phyloP scores from a whole-genome alignment of 2,797 vertebrate species.

The Poliocrania exsul region DNA sequence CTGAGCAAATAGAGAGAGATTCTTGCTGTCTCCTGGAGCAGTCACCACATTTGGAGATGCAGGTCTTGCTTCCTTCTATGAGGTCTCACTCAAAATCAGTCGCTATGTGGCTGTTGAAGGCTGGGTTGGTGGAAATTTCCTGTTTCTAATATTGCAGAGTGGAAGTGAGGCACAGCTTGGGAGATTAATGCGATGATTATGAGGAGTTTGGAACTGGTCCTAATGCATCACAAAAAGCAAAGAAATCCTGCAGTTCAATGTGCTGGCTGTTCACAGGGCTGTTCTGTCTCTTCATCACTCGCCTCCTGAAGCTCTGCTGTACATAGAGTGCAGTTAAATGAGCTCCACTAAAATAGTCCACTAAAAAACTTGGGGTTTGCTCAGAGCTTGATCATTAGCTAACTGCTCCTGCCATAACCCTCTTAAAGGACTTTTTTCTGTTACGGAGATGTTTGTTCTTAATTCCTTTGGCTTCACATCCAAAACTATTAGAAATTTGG shows the following conservation, averaged over 20 bases:
- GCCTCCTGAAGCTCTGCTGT: background rate
- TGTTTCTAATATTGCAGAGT: background rate
- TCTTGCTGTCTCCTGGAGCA: background rate
- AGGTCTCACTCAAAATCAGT: background rate
- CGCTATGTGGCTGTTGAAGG: background rate
- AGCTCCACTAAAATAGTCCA: background rate
- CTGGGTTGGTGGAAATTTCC: background rate
- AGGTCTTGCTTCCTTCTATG: background rate
- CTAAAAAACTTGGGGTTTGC: constrained; percentile 47
- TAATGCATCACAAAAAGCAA: background rate
- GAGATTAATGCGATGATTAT: background rate
- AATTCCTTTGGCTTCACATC: constrained; percentile 22
- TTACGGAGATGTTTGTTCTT: background rate
- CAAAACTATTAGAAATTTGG: background rate
- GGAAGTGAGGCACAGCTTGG: background rate
- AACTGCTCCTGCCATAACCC: background rate
- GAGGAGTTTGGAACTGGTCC: background rate
- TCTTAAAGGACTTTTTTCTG: background rate
- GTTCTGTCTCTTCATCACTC: background rate
- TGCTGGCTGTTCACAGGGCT: background rate
- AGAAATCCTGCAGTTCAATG: background rate
- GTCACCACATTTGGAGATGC: background rate
- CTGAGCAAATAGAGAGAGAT: background rate
- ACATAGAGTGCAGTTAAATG: background rate
- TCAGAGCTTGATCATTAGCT: background rate